Evolutionary conservation across 2,113 vertebrate genomes (phyloP).

Genomic region (Varanus salvator): DNA sequence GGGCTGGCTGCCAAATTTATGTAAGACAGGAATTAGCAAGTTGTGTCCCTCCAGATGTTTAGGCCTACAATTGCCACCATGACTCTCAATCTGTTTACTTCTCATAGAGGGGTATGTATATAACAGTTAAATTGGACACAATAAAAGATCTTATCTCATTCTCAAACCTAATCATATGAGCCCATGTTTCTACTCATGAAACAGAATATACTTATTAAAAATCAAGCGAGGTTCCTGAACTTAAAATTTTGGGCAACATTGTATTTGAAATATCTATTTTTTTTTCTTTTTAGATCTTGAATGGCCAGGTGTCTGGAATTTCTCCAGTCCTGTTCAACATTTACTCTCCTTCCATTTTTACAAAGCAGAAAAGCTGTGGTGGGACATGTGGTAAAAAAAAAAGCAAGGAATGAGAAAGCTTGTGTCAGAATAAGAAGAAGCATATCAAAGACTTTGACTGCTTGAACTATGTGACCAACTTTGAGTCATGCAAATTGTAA

Average conservation of each 20-base stretch:
- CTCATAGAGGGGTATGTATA: not conserved
- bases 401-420: not conserved
- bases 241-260: not conserved
- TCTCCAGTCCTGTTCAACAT: not conserved
- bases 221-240: not conserved
- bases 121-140: not conserved
- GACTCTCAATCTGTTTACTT: no score
- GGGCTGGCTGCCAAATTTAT: not conserved
- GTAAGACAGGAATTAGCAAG: no score
- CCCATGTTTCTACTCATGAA: not conserved
- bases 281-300: not conserved
- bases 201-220: not conserved
- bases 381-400: not conserved
- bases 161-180: not conserved
- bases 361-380: not conserved
- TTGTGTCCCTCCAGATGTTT: no score
- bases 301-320: not conserved
- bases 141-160: not conserved
- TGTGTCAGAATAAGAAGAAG: not conserved
- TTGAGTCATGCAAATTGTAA: no score
- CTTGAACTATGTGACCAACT: not conserved
- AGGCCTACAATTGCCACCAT: no score
- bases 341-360: not conserved
- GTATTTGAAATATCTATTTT: no score
- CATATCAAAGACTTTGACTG: not conserved